Conservation (phyloP, 2,797 vertebrate genomes). For the Pangasius larnaudii region DNA sequence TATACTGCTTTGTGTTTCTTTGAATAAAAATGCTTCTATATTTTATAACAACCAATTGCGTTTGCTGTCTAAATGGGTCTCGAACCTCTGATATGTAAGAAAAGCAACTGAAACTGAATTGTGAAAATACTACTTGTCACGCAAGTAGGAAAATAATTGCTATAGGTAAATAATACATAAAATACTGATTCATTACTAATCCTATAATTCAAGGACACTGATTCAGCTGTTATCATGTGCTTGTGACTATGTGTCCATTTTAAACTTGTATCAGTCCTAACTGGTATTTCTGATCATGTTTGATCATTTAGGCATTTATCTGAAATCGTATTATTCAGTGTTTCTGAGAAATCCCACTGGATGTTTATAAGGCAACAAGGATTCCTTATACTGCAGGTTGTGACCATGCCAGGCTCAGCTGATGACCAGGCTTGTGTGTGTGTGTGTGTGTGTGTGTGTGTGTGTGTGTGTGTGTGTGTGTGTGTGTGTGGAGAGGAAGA, state of each 20-base stretch:
- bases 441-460: too few species aligned
- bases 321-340: neutral
- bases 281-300: neutral
- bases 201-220: neutral
- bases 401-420: conserved; percentile 42
- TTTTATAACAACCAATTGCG: neutral
- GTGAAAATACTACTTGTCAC: neutral
- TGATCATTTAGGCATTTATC: neutral
- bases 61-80: neutral
- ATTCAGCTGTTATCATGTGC: neutral
- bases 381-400: conserved; percentile 39
- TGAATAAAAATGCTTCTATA: neutral
- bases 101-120: neutral
- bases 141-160: neutral
- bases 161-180: neutral
- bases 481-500: conserved; percentile 22
- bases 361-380: conserved; percentile 24
- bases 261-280: neutral
- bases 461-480: neutral
- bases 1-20: neutral
- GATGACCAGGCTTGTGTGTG: conserved; percentile 39
- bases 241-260: neutral
- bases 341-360: neutral
- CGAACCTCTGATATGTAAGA: neutral
- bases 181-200: neutral